Evolutionary conservation across 2,888 invertebrate genomes (phyloP).

Genomic region (Hypomecis punctinalis): DNA sequence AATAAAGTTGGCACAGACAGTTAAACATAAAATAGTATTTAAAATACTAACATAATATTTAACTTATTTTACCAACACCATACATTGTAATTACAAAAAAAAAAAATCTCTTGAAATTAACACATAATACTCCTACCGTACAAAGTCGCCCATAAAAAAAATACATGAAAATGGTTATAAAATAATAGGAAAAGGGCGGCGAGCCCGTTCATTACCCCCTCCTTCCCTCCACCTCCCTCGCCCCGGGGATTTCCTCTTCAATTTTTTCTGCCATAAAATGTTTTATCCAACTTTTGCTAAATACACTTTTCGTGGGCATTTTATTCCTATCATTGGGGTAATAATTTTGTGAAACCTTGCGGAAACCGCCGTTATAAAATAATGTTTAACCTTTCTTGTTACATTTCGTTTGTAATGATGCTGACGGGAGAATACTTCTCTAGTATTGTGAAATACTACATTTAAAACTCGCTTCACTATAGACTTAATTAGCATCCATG

Average conservation of each 20-base stretch:
- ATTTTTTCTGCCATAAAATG: conserved; percentile 49
- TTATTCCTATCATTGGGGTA: conserved; percentile 39
- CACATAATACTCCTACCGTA: no score
- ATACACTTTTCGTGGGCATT: conserved; percentile 39
- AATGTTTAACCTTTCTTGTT: not conserved
- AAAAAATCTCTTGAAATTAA: no score
- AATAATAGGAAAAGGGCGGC: conserved; percentile 47
- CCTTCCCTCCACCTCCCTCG: conserved; percentile 5
- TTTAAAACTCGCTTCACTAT: no score
- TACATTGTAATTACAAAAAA: no score
- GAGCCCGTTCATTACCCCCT: conserved; percentile 45
- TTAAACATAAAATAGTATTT: no score
- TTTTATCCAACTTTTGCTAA: conserved; percentile 51
- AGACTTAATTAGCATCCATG: no score
- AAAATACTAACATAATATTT: no score
- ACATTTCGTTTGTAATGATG: no score
- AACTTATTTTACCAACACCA: no score
- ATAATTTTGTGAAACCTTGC: conserved; percentile 21
- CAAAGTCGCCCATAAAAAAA: conserved; percentile 42
- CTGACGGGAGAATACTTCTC: no score
- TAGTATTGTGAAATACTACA: no score
- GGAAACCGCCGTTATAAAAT: not conserved
- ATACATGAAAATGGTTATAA: conserved; percentile 48
- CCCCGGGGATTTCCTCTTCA: conserved; percentile 46
- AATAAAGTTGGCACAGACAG: no score